Evolutionary conservation across 2,797 vertebrate species (phyloP).

Genomic region (Enteromius viviparus): DNA sequence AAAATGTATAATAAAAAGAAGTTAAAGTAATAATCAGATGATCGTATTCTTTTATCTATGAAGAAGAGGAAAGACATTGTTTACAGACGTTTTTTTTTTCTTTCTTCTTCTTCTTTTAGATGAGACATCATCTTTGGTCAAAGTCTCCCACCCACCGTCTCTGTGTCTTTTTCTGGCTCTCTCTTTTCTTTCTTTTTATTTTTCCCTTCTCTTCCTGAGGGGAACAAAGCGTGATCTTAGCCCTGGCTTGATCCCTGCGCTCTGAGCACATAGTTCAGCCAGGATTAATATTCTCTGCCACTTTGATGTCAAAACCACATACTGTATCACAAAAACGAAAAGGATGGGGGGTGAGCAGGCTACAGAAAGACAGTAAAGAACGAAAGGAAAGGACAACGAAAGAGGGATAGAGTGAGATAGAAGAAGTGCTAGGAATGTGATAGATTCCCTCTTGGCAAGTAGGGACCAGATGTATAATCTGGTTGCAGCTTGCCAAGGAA

Average conservation of each 20-base stretch:
- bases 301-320: constrained; percentile 81
- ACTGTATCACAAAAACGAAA: constrained; percentile 72
- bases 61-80: constrained; percentile 71
- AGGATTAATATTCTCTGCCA: constrained; percentile 81
- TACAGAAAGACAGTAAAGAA: constrained; percentile 66
- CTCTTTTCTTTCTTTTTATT: constrained; percentile 18
- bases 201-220: constrained; percentile 36
- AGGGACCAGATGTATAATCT: constrained; percentile 77
- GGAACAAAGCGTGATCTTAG: constrained; percentile 63
- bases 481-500: constrained; percentile 55
- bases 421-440: constrained; percentile 78
- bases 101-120: not conserved
- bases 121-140: constrained; percentile 41
- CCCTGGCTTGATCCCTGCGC: constrained; percentile 79
- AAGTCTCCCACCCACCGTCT: constrained; percentile 43
- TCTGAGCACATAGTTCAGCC: constrained; percentile 75
- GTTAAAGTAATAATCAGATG: not conserved
- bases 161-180: constrained; percentile 44
- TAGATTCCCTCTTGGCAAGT: constrained; percentile 75
- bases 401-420: constrained; percentile 62
- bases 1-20: not conserved
- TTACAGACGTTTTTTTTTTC: constrained; percentile 56
- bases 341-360: constrained; percentile 67
- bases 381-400: constrained; percentile 47
- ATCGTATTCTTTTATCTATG: constrained; percentile 68